A percentile compares a stretch with the other conserved stretches of the same genome.
phyloP scores from a whole-genome alignment of 2,113 vertebrate species.

The Chaetodon trifascialis region DNA sequence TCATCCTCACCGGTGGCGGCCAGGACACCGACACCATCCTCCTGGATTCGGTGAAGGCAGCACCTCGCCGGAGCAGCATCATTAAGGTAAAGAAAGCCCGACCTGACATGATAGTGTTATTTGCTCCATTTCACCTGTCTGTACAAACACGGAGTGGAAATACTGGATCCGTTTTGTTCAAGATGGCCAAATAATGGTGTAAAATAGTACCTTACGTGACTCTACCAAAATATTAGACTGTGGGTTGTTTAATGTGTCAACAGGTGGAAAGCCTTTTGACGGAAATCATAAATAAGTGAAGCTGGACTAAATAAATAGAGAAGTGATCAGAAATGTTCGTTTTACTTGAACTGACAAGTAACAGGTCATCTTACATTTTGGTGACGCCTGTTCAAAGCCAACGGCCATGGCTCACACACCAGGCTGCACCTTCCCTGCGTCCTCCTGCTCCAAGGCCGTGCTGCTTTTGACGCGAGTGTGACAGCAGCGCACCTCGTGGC shows the following conservation, averaged over 20 bases:
- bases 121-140: neutral
- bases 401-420: neutral
- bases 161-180: neutral
- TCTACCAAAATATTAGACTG: neutral
- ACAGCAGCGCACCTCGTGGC: neutral
- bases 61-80: slow-evolving; percentile 95
- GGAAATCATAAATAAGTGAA: neutral
- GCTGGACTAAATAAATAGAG: neutral
- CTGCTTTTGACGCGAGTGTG: neutral
- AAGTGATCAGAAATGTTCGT: no score
- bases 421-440: neutral
- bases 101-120: neutral
- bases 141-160: neutral
- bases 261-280: neutral
- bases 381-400: neutral
- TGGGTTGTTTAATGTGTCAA: neutral
- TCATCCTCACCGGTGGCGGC: slow-evolving; percentile 76
- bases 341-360: neutral
- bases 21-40: slow-evolving; percentile 84
- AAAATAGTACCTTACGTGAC: neutral
- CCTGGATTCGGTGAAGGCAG: slow-evolving; percentile 89
- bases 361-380: neutral
- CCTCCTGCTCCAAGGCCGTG: neutral
- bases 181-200: neutral
- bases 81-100: slow-evolving; percentile 88